phyloP scores from a whole-genome alignment of 2,113 vertebrate genomes.

The Gavia stellata region DNA sequence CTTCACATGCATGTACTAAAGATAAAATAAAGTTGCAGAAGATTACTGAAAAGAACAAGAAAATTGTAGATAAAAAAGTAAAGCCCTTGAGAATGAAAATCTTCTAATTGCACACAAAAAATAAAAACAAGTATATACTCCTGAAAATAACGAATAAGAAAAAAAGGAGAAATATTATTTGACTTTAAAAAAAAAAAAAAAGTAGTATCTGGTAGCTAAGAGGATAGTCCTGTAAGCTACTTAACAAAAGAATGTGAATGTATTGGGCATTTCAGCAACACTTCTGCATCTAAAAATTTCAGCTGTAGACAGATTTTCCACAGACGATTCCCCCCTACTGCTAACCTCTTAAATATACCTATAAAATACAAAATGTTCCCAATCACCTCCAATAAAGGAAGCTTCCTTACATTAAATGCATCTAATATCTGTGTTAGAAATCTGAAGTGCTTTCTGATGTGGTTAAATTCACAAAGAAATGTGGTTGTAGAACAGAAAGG shows the following conservation, averaged over 20 bases:
- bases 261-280: slow-evolving; percentile 62
- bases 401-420: slow-evolving; percentile 53
- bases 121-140: not conserved
- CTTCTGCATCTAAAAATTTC: slow-evolving; percentile 61
- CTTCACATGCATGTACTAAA: slow-evolving; percentile 39
- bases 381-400: slow-evolving; percentile 58
- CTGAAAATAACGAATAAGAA: slow-evolving; percentile 16
- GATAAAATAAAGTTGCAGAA: slow-evolving; percentile 39
- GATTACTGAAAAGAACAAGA: slow-evolving; percentile 54
- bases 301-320: slow-evolving; percentile 72
- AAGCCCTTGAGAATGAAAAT: not conserved
- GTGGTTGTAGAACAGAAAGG: slow-evolving; percentile 33
- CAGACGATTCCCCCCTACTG: slow-evolving; percentile 62
- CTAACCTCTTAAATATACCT: slow-evolving; percentile 56
- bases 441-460: slow-evolving; percentile 53
- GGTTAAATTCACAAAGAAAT: slow-evolving; percentile 48
- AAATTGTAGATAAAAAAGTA: not conserved
- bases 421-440: slow-evolving; percentile 46
- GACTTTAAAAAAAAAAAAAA: not conserved
- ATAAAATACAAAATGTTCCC: slow-evolving; percentile 65
- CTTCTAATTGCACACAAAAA: not conserved
- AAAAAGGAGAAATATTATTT: not conserved
- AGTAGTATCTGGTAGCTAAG: slow-evolving; percentile 34
- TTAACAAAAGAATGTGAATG: slow-evolving; percentile 65
- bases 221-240: slow-evolving; percentile 57